phyloP scores from a whole-genome alignment of 2,797 vertebrate genomes.

The Bufotes viridis region DNA sequence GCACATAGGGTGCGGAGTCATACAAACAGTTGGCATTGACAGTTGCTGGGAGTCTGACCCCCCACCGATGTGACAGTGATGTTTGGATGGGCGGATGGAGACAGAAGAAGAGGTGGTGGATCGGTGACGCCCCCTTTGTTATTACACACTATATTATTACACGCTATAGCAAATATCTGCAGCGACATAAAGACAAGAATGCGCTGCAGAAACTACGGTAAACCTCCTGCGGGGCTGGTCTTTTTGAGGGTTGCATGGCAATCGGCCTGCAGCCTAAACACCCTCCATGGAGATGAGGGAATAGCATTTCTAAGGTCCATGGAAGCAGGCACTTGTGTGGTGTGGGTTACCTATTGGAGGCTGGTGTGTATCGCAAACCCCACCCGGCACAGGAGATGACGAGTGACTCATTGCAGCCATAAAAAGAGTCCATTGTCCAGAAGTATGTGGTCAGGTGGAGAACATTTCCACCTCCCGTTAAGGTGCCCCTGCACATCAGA shows the following conservation, averaged over 20 bases:
- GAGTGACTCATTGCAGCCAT: not conserved
- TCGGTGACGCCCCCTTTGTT: no score
- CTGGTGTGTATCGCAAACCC: not conserved
- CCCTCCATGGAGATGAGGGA: not conserved
- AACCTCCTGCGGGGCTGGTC: not conserved
- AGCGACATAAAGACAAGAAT: not conserved
- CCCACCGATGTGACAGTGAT: no score
- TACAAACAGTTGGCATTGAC: no score
- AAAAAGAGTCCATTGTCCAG: constrained; percentile 16
- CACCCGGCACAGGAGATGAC: not conserved
- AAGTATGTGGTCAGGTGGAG: not conserved
- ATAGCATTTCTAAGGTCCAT: not conserved
- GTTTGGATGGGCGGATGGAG: no score
- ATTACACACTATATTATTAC: no score
- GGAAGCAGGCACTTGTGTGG: not conserved
- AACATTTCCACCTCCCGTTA: not conserved
- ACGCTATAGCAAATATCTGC: not conserved
- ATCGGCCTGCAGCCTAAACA: not conserved
- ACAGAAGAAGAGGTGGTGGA: no score
- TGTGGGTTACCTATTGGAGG: not conserved
- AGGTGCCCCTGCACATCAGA: no score
- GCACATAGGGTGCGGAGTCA: no score
- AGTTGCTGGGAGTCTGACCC: no score
- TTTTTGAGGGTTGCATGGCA: not conserved
- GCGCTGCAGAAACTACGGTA: not conserved